phyloP scores from a whole-genome alignment of 53 echinoderm and acorn worm species.

The Hippasteria phrygiana region DNA sequence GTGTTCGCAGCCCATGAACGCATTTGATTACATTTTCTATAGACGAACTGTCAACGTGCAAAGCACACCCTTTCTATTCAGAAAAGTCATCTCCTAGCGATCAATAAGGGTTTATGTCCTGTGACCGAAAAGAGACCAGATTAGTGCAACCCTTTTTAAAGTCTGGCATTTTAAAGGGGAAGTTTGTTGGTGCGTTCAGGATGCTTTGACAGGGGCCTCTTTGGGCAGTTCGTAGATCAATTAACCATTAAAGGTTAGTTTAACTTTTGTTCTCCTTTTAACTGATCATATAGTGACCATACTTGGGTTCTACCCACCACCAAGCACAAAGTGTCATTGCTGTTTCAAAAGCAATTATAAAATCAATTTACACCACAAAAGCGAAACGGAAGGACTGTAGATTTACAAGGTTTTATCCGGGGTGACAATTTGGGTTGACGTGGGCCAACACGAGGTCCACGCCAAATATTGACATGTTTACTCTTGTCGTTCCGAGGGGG shows the following conservation, averaged over 20 bases:
- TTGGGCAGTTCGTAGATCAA: not conserved
- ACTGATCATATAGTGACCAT: not conserved
- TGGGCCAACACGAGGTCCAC: not conserved
- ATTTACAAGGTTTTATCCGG: no score
- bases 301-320: not conserved
- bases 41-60: conserved; percentile 37
- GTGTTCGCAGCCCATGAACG: not conserved
- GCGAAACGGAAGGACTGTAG: not conserved
- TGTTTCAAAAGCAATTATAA: not conserved
- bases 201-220: not conserved
- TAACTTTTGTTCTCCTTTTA: not conserved
- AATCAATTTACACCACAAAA: not conserved
- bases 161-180: conserved; percentile 13
- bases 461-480: conserved; percentile 22
- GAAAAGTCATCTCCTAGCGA: conserved; percentile 2
- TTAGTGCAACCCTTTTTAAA: conserved; percentile 11
- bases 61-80: not conserved
- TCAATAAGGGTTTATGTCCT: conserved; percentile 45
- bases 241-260: not conserved
- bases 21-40: conserved; percentile 23
- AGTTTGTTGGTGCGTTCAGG: no score
- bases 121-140: conserved; percentile 3
- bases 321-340: not conserved
- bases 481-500: not conserved
- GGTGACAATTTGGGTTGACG: not conserved